Base-by-base conservation (phyloP, 1,140 invertebrate genomes). In the Conus ventricosus region DNA sequence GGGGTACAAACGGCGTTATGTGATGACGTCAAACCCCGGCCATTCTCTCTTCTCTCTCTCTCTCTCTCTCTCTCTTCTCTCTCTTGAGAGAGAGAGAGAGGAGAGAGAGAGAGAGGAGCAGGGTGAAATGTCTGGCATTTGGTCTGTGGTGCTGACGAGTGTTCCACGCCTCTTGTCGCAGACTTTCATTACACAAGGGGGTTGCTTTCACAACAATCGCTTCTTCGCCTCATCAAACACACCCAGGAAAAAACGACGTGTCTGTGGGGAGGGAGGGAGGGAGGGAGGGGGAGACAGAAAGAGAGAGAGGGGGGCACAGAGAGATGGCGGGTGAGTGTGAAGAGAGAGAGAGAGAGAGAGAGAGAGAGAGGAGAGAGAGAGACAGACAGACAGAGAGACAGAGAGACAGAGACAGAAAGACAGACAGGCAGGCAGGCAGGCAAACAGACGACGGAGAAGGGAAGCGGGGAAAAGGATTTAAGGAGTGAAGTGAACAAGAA, bases 181-280 rank as follows among this genome's bases (percentile, higher is more conserved):
- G 67, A 71, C 67, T 71, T 71, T 71, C 17, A 71, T 71, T 71
- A n/a, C 67, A 71, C 67, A 71, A n/a, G 67, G 67, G 67, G 67
- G 67, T 25, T 78, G 76, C 76, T 78, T 27, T 39, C 76, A 78
- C 76, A 78, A 78, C 27, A 78, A 39, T 27, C 25, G 8, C 76
- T 8, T 78, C 39, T 78, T 78, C 10, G 76, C 76, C 25, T 17
- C 76, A 78, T 78, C 76, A 78, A 8, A 78, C 76, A 15, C 17
- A 71, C 67, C 11, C 67, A 71, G 6, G 60, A 6, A 1, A 75
- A 75, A 75, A 13, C 71, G 71, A 1, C 39, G 39, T 39, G 39
- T 39, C 39, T 60, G 57, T 11, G 57, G 57, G 57, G 23, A 75
- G 7, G 71, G 71, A 25, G 1, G 71, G 25, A 75, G 23, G 25